phyloP scores from a whole-genome alignment of 2,888 invertebrate species.

The Epinotia ramella region DNA sequence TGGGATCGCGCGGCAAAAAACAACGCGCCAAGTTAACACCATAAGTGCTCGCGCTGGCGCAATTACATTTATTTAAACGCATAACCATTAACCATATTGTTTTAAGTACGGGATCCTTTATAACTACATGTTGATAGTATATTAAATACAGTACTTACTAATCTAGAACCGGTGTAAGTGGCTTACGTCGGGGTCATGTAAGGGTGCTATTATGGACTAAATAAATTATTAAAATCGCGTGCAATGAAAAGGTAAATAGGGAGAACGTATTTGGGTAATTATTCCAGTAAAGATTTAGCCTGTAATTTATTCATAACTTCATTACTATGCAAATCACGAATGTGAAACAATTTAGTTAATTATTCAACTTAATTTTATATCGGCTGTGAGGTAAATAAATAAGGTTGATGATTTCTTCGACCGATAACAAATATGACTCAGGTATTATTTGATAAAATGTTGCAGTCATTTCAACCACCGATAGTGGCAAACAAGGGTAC shows the following conservation, averaged over 20 bases:
- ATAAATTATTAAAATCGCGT: conserved; percentile 49
- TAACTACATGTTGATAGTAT: background rate
- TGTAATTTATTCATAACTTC: conserved; percentile 61
- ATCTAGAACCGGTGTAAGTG: conserved; percentile 13
- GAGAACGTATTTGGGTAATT: conserved; percentile 54
- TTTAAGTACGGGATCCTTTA: conserved; percentile 10
- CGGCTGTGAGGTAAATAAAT: background rate
- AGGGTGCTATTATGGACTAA: conserved; percentile 11
- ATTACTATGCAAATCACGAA: conserved; percentile 55
- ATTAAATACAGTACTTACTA: background rate
- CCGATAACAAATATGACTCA: background rate
- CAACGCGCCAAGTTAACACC: conserved; percentile 62
- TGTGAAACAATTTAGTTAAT: conserved; percentile 33
- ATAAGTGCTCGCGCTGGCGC: conserved; percentile 38
- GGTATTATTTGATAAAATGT: background rate
- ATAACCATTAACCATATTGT: conserved; percentile 28
- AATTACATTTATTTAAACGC: conserved; percentile 38
- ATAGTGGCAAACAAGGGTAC: background rate
- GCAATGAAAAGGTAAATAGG: conserved; percentile 50
- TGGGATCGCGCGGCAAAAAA: conserved; percentile 67
- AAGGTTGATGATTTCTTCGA: background rate
- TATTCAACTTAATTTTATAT: conserved; percentile 8
- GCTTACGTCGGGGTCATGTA: background rate
- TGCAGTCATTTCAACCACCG: background rate
- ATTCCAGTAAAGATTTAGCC: conserved; percentile 56